A percentile compares a stretch with the other conserved stretches of the same genome.
Conservation (phyloP, 1,140 invertebrate genomes). For the Calephelis nemesis region DNA sequence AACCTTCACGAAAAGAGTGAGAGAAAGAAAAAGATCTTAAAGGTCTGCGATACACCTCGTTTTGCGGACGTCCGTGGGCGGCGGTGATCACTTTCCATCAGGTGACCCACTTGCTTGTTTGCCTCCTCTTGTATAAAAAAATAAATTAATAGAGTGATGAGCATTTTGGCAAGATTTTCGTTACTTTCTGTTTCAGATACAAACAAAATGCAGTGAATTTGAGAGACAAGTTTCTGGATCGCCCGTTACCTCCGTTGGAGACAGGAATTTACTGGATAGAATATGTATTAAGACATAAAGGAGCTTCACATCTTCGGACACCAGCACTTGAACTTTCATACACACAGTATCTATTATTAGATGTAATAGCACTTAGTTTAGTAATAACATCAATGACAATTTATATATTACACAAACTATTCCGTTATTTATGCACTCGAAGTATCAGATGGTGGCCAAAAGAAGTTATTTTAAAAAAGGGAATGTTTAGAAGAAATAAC, state of each 20-base stretch:
- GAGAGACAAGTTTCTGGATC: constrained; percentile 78
- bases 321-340: constrained; percentile 80
- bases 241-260: constrained; percentile 77
- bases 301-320: constrained; percentile 81
- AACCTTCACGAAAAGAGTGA: no score
- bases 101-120: no score
- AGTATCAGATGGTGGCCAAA: constrained; percentile 66
- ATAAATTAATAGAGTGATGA: no score
- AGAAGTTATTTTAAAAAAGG: constrained; percentile 55
- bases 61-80: no score
- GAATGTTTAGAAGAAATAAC: constrained; percentile 55
- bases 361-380: constrained; percentile 77
- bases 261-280: constrained; percentile 83
- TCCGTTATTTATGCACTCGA: constrained; percentile 62
- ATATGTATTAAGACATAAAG: constrained; percentile 83
- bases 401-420: constrained; percentile 61
- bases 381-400: constrained; percentile 43
- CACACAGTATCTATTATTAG: constrained; percentile 82
- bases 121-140: no score
- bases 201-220: constrained; percentile 67
- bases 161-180: not conserved
- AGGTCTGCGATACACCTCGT: no score
- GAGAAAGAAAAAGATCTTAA: no score
- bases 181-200: constrained; percentile 46
- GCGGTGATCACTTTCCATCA: no score